Percentiles rank a stretch among this genome's conserved stretches.
phyloP scores from a whole-genome alignment of 2,888 invertebrate species.

The Lasioglossum figueresi region DNA sequence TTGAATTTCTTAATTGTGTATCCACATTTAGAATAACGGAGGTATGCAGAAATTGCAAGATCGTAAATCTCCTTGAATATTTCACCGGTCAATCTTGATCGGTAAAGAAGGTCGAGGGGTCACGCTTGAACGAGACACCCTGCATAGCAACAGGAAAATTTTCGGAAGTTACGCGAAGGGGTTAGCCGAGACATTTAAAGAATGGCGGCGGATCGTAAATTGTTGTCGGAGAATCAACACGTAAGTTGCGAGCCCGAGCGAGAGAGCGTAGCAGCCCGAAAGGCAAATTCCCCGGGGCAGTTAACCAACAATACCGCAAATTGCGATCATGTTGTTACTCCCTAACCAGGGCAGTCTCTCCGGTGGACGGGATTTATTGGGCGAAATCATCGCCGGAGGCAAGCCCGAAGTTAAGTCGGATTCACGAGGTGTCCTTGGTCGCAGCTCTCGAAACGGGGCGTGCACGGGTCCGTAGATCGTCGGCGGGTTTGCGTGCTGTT shows the following conservation, averaged over 20 bases:
- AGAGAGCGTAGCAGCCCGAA: background rate
- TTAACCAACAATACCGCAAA: conserved; percentile 47
- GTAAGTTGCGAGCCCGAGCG: background rate
- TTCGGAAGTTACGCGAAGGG: background rate
- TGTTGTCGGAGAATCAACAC: conserved; percentile 11
- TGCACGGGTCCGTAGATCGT: conserved; percentile 11
- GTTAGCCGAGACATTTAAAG: background rate
- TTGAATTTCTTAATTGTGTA: background rate
- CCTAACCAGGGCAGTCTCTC: conserved; percentile 14
- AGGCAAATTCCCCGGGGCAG: conserved; percentile 38
- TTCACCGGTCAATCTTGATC: background rate
- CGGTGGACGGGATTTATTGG: conserved; percentile 53
- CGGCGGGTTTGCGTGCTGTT: conserved; percentile 60
- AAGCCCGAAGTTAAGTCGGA: conserved; percentile 55
- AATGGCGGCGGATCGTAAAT: background rate
- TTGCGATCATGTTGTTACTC: conserved; percentile 50
- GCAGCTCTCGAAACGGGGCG: conserved; percentile 22
- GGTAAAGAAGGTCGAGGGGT: no score
- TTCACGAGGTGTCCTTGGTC: conserved; percentile 63
- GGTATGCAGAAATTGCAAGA: background rate
- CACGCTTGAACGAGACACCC: no score
- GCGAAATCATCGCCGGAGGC: conserved; percentile 54
- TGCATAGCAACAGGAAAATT: background rate
- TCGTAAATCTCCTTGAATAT: background rate
- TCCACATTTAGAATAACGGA: background rate